Evolutionary conservation across 2,797 vertebrate genomes (phyloP).

Genomic region (Coranthus polyacanthus): DNA sequence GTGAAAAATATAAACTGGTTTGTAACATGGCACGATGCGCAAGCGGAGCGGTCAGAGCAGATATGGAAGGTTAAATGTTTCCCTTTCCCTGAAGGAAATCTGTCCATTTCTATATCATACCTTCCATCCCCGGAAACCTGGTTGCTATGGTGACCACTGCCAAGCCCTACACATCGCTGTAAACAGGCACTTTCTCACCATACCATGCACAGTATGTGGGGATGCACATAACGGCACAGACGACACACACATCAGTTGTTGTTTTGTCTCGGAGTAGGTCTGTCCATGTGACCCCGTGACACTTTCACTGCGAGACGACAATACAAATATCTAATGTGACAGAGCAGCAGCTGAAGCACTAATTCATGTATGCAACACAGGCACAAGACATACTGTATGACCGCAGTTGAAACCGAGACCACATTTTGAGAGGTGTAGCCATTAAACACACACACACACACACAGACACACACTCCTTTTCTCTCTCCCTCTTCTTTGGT

Average conservation of each 20-base stretch:
- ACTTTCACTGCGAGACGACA: slow-evolving; percentile 26
- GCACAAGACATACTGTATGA: no score
- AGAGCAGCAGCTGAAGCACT: slow-evolving; percentile 25
- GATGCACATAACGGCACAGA: slow-evolving; percentile 10
- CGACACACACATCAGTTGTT: slow-evolving; percentile 13
- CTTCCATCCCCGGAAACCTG: slow-evolving; percentile 18
- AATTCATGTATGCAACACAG: slow-evolving; percentile 8
- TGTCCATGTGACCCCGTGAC: slow-evolving; percentile 35
- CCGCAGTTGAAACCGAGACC: no score
- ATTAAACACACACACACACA: no score
- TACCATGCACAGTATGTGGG: slow-evolving; percentile 12
- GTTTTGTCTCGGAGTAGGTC: slow-evolving; percentile 28
- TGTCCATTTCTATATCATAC: slow-evolving; percentile 49
- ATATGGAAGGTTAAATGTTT: slow-evolving; percentile 61
- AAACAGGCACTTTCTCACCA: slow-evolving; percentile 1
- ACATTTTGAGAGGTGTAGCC: no score
- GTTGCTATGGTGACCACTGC: slow-evolving; percentile 68
- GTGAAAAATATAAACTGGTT: not conserved
- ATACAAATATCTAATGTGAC: slow-evolving; percentile 36
- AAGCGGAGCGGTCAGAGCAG: slow-evolving; percentile 16
- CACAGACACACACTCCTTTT: not conserved
- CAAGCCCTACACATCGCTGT: slow-evolving; percentile 10
- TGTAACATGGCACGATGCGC: not conserved
- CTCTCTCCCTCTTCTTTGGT: not conserved
- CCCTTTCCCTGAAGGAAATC: slow-evolving; percentile 45